Evolutionary conservation across 1,140 invertebrate genomes (phyloP).

Genomic region (Caenorhabditis brenneri): DNA sequence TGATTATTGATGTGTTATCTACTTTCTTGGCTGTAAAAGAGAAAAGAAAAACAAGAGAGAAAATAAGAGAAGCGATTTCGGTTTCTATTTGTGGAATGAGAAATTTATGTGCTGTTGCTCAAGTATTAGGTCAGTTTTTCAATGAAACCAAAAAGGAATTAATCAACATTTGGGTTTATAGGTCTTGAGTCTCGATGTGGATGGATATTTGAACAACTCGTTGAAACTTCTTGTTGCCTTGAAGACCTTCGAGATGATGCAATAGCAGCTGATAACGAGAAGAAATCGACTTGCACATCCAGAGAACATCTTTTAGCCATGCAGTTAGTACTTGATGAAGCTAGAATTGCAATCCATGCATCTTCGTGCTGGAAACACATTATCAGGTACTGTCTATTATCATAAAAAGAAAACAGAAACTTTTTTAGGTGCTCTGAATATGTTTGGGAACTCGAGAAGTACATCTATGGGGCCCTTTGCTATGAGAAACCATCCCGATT

Average conservation of each 20-base stretch:
- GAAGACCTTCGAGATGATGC: conserved; percentile 50
- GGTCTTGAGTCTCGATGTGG: conserved; percentile 41
- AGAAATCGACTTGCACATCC: conserved; percentile 25
- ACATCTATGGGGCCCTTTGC: conserved; percentile 54
- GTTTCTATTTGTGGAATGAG: conserved; percentile 44
- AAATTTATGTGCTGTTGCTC: conserved; percentile 41
- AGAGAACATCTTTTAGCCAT: conserved; percentile 46
- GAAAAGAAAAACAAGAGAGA: conserved; percentile 9
- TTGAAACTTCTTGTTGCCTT: conserved; percentile 46
- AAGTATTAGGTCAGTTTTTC: conserved; percentile 38
- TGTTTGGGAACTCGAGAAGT: conserved; percentile 54
- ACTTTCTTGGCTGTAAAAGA: conserved; percentile 45
- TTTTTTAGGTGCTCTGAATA: conserved; percentile 48
- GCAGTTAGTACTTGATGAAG: conserved; percentile 49
- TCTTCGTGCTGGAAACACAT: conserved; percentile 53
- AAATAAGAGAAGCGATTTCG: conserved; percentile 39
- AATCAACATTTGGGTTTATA: too few relatives aligned
- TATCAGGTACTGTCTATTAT: neutral
- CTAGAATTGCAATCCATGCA: conserved; percentile 51
- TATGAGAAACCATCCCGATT: conserved; percentile 52
- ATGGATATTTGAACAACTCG: conserved; percentile 54
- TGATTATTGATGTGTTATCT: conserved; percentile 43
- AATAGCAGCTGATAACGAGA: neutral
- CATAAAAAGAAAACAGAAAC: neutral
- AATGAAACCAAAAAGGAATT: too few relatives aligned